Percentiles rank a stretch among this genome's conserved stretches.
phyloP scores from a whole-genome alignment of 2,888 invertebrate species.

The Branchellion lobata region DNA sequence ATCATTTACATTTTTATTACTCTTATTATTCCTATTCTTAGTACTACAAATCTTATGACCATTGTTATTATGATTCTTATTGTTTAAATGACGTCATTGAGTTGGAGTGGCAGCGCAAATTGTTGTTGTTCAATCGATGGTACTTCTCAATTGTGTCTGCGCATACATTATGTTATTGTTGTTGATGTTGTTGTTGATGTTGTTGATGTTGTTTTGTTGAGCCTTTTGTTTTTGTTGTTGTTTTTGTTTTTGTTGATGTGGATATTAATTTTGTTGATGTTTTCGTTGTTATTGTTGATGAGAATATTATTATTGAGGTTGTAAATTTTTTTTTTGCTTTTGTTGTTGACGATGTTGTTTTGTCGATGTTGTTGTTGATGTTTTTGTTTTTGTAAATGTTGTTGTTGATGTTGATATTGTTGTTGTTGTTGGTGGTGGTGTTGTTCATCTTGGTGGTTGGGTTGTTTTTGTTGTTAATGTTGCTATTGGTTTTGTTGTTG shows the following conservation, averaged over 20 bases:
- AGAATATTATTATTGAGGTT: too few relatives aligned
- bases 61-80: too few relatives aligned
- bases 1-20: not conserved
- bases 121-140: not conserved
- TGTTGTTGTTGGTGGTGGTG: too few relatives aligned
- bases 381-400: too few relatives aligned
- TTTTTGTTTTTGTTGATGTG: not conserved
- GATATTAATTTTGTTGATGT: not conserved
- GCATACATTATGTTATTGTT: not conserved
- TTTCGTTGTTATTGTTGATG: not conserved
- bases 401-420: too few relatives aligned
- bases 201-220: not conserved
- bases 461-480: too few relatives aligned
- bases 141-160: not conserved
- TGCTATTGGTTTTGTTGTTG: too few relatives aligned
- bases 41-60: too few relatives aligned
- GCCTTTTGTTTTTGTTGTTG: not conserved
- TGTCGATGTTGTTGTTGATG: too few relatives aligned
- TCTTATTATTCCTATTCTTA: constrained; percentile 1
- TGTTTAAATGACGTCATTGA: not conserved
- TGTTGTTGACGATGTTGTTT: too few relatives aligned
- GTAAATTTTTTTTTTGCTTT: too few relatives aligned
- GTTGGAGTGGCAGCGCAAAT: not conserved
- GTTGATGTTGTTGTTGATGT: constrained; percentile 2
- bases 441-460: too few relatives aligned